Base-by-base conservation (phyloP, 1,140 invertebrate genomes). In the Phortica variegata region DNA sequence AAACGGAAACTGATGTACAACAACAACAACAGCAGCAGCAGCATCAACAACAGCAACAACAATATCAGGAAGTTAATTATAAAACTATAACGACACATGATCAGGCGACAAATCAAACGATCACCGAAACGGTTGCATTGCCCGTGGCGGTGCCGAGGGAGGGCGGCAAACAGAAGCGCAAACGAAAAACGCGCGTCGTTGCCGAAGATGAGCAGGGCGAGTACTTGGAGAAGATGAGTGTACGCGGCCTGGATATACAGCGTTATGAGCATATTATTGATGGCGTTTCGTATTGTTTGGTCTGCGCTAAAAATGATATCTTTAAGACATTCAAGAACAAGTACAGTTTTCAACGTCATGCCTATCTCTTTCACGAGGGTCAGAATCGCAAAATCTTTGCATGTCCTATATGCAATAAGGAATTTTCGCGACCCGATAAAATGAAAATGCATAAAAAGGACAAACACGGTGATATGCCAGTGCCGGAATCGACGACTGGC, bases 391-490 rank as follows among this genome's bases (percentile, higher is more conserved):
- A 94, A 77, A 90, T 93, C 5, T 94, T 94, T 60, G 91, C 91
- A 0, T 94, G 91, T 73, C 90, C 90, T 5, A 90, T 93, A 1
- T 94, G 91, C 76, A 84, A 85, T 54, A 91, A 93, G 58, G 91
- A 94, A 69, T 93, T 94, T 77, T 93, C 91, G 5, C 80, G 91
- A 36, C 91, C 91, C 0, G 91, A 94, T 72, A 94, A 94, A 78
- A 92, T 93, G 89, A 94, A 94, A 71, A 91, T 91, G 65, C 90
- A 93, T 72, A 91, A 91, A 85, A 93, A 93, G 73, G 90, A 89
- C 7, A 90, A 90, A 29, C 90, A 91, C 61, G 89, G 66, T 10
- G 68, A 73, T 37, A 57, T 68, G 17, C 58, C 58, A 18, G 57
- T 62, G 54, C 60, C 65, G 6, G 54, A 60, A 1, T 48, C 38